Evolutionary conservation across 2,888 invertebrate genomes (phyloP).

Genomic region (Drosophila mimetica): DNA sequence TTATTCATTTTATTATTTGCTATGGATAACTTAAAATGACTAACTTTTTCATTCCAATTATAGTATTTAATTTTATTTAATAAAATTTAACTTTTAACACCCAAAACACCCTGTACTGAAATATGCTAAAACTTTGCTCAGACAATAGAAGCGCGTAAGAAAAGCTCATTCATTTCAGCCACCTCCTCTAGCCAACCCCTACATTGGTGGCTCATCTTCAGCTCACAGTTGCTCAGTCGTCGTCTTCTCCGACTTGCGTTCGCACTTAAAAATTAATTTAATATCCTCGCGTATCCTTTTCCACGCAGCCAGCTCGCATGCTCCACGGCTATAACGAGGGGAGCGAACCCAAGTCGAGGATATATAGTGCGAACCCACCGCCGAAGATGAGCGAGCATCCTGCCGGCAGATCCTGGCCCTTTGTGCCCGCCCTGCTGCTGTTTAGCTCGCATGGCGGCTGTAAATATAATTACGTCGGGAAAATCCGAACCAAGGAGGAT

Average conservation of each 20-base stretch:
- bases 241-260: conserved; percentile 50
- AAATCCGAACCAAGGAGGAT: conserved; percentile 84
- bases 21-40: too few relatives aligned
- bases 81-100: too few relatives aligned
- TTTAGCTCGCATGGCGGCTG: conserved; percentile 77
- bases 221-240: conserved; percentile 31
- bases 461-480: conserved; percentile 82
- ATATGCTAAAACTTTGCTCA: conserved; percentile 68
- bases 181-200: conserved; percentile 1
- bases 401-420: conserved; percentile 26
- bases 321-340: conserved; percentile 64
- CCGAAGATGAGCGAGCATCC: conserved; percentile 29
- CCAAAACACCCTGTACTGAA: conserved; percentile 28
- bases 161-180: conserved; percentile 66
- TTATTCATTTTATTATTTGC: too few relatives aligned
- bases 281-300: conserved; percentile 80
- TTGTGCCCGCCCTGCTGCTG: conserved; percentile 49
- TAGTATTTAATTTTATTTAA: too few relatives aligned
- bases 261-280: conserved; percentile 82
- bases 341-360: conserved; percentile 20
- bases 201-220: conserved; percentile 49
- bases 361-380: conserved; percentile 11
- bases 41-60: too few relatives aligned
- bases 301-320: conserved; percentile 70
- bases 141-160: conserved; percentile 73